Conservation (phyloP, 2,888 invertebrate species). For the Mesorhabditis spiculigera region DNA sequence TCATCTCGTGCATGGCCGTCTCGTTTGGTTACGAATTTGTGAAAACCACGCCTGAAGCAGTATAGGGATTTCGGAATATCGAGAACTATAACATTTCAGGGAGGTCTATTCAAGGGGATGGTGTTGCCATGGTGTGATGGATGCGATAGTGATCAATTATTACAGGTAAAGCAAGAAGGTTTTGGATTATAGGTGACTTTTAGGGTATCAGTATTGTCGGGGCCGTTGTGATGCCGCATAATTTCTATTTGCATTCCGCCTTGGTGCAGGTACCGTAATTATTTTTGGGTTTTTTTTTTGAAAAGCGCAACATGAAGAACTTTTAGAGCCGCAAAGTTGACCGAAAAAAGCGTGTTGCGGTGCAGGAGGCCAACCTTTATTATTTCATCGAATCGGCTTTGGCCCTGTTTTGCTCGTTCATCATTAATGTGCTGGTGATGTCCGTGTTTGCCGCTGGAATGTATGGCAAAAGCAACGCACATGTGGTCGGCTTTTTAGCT, state of each 20-base stretch:
- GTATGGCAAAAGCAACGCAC: constrained; percentile 69
- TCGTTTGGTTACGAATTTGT: constrained; percentile 73
- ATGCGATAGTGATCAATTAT: constrained; percentile 70
- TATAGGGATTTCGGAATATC: constrained; percentile 7
- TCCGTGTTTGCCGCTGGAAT: constrained; percentile 81
- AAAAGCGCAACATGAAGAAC: not conserved
- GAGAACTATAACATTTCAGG: constrained; percentile 62
- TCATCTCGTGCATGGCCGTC: constrained; percentile 80
- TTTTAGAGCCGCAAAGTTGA: constrained; percentile 75
- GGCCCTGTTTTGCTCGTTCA: constrained; percentile 77
- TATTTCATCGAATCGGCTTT: constrained; percentile 76
- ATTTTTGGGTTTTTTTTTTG: not conserved
- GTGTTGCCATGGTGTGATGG: constrained; percentile 75
- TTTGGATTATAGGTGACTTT: not conserved
- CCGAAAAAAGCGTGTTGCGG: constrained; percentile 71
- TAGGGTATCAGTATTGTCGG: constrained; percentile 71
- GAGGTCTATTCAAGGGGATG: constrained; percentile 73
- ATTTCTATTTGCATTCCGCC: constrained; percentile 83
- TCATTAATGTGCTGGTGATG: constrained; percentile 83
- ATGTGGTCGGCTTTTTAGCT: constrained; percentile 36
- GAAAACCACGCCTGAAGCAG: constrained; percentile 29
- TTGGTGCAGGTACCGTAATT: constrained; percentile 72
- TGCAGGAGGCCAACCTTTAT: constrained; percentile 80
- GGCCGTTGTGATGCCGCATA: constrained; percentile 87
- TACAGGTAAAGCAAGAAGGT: constrained; percentile 22